These are phyloP conservation scores for Centropus unirufus DNA, from an alignment of 2,113 vertebrate species.

Conservation along the genomic window DNA sequence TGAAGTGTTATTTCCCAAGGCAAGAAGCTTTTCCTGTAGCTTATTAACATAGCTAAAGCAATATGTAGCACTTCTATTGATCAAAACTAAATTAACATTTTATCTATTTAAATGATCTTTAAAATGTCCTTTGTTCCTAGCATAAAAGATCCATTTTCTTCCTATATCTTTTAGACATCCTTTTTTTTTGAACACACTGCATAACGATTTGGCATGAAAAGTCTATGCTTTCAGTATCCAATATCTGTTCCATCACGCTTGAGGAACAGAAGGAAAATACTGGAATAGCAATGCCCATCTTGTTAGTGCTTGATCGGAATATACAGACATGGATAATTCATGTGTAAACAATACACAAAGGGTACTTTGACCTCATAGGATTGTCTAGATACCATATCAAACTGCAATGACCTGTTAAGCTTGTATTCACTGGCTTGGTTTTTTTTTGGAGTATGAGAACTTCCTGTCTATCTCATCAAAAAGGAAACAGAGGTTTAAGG, in stretches of 20 bases:
- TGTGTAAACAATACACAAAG: not conserved
- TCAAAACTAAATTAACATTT: not conserved
- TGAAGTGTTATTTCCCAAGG: not conserved
- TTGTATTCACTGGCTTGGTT: not conserved
- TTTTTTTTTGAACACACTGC: not conserved
- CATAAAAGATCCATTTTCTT: not conserved
- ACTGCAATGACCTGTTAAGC: not conserved
- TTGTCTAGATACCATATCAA: not conserved
- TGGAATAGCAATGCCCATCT: not conserved
- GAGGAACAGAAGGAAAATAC: not conserved
- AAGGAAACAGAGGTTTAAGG: not conserved
- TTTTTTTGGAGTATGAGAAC: not conserved
- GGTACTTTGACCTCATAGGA: not conserved
- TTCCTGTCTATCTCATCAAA: not conserved
- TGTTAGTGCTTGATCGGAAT: not conserved
- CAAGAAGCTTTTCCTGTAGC: not conserved
- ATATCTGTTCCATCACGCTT: not conserved
- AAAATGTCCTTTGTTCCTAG: not conserved
- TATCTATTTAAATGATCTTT: not conserved
- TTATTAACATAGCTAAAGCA: not conserved
- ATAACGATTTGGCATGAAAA: not conserved
- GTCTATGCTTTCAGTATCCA: not conserved
- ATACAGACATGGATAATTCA: not conserved
- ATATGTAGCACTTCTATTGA: not conserved
- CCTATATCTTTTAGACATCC: not conserved